phyloP scores from a whole-genome alignment of 2,888 invertebrate species.

The Agriopis aurantiaria region DNA sequence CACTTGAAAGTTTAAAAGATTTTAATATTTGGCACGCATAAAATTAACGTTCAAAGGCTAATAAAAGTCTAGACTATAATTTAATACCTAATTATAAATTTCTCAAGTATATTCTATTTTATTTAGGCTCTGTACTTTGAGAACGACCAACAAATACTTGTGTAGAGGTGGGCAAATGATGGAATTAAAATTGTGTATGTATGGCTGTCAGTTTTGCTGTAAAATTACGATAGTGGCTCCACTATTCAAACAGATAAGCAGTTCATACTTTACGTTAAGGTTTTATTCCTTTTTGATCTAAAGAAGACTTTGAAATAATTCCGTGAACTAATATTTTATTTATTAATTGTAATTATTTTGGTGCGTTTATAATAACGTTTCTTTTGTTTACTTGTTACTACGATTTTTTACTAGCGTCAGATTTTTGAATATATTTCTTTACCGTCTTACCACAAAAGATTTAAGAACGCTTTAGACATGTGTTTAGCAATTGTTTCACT shows the following conservation, averaged over 20 bases:
- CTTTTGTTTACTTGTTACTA: neutral
- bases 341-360: neutral
- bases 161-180: neutral
- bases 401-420: neutral
- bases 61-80: neutral
- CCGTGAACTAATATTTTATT: neutral
- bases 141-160: neutral
- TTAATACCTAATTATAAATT: conserved; percentile 8
- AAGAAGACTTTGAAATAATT: neutral
- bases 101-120: neutral
- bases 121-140: neutral
- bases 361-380: neutral
- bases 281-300: conserved; percentile 5
- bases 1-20: neutral
- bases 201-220: neutral
- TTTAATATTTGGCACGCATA: neutral
- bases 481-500: too few species aligned
- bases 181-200: neutral
- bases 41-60: neutral
- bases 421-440: too few species aligned
- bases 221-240: neutral
- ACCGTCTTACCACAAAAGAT: too few species aligned
- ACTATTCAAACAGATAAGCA: neutral
- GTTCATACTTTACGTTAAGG: neutral
- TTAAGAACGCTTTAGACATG: too few species aligned